Conservation (phyloP, 2,888 invertebrate species). For the Teleiodes luculella region DNA sequence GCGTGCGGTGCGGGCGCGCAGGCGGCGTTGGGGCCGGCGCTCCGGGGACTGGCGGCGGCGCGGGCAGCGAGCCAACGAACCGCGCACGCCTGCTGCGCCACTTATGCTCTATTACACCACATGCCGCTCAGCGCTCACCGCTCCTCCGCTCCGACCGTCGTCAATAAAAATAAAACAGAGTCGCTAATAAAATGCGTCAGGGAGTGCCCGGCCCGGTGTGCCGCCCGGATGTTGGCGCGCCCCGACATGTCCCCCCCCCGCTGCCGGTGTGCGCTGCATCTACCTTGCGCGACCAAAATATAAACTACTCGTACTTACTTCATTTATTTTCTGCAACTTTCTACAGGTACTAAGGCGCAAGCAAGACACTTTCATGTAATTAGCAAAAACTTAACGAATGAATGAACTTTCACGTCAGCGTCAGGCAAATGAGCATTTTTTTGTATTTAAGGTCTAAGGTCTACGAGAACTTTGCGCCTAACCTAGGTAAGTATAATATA, state of each 20-base stretch:
- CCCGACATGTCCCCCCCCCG: not conserved
- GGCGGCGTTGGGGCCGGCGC: slow-evolving; percentile 67
- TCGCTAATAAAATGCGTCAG: slow-evolving; percentile 45
- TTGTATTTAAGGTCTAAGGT: too few species aligned
- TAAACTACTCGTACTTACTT: too few species aligned
- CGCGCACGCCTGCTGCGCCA: slow-evolving; percentile 49
- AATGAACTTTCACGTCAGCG: slow-evolving; percentile 68
- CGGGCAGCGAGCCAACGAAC: slow-evolving; percentile 66
- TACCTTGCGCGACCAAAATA: not conserved
- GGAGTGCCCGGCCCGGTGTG: slow-evolving; percentile 30
- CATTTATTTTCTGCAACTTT: too few species aligned
- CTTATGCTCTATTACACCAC: slow-evolving; percentile 66
- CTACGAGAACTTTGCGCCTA: too few species aligned
- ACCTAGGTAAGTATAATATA: too few species aligned
- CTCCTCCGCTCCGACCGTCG: slow-evolving; percentile 39
- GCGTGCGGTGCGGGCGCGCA: slow-evolving; percentile 35
- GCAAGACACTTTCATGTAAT: slow-evolving; percentile 35
- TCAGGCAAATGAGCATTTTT: too few species aligned
- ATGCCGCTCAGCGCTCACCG: slow-evolving; percentile 42
- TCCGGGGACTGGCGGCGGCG: slow-evolving; percentile 52
- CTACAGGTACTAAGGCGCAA: too few species aligned
- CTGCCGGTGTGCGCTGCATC: not conserved
- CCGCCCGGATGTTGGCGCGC: slow-evolving; percentile 11
- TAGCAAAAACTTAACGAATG: slow-evolving; percentile 64
- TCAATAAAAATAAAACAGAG: slow-evolving; percentile 61